Evolutionary conservation across 2,888 invertebrate genomes (phyloP), one percentile per base, ranked within the genome.

Genomic region (Alloscopus bannaensis): DNA sequence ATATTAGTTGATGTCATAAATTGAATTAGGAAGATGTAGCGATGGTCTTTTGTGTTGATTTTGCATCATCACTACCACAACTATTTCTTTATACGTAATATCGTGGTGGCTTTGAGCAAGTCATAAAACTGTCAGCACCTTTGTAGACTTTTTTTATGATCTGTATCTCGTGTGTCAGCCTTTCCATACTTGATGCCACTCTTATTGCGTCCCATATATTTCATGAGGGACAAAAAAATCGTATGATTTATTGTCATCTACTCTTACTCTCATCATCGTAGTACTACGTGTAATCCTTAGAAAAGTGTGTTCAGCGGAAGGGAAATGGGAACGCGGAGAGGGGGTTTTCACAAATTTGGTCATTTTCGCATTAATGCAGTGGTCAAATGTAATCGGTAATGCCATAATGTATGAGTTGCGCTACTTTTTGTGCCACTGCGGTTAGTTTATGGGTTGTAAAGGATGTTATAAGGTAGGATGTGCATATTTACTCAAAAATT

Each of bases 91-190:
- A 20, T 26, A 55, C 20, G 3, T 52, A 20, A 52, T 52, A 26
- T 3, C 8, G 11, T 55, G 26, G 24, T 13, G 11, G 55, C 55
- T 55, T 2, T 2, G n/a, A 55, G 4, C 24, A 18, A n/a, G 59
- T n/a, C 31, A 31, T 59, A 59, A 59, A 59, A 31, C 59, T 59
- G 59, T 59, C 59, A 59, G n/a, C 59, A 59, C 59, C 31, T 59
- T n/a, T 59, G 59, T 59, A 29, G 31, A 4, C 59, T 31, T 31
- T 20, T 59, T n/a, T 4, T 31, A 18, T 59, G 31, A 59, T 59
- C 59, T n/a, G 29, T 20, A 29, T 59, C 59, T 31, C 52, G 24
- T 24, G 24, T 4, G 20, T n/a, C n/a, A n/a, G n/a, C n/a, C n/a
- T n/a, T n/a, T n/a, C n/a, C n/a, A n/a, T n/a, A n/a, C n/a, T n/a